Base-by-base conservation (phyloP, 2,113 vertebrate species). In the Austrofundulus limnaeus region DNA sequence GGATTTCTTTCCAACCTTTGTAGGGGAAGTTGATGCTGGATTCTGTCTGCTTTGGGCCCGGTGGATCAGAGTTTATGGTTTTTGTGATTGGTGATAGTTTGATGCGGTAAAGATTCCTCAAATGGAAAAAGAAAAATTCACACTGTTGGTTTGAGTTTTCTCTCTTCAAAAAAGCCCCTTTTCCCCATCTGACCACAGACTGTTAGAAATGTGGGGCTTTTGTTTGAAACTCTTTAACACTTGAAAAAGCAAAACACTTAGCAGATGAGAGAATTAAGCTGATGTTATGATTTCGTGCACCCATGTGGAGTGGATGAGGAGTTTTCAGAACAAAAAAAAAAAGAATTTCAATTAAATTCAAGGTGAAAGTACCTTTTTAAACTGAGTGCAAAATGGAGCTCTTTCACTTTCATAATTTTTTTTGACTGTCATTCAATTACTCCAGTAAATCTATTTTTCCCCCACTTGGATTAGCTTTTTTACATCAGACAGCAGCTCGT, bases 381-480 rank as follows among this genome's bases (percentile, higher is more conserved):
- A 65, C 52, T 61, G 58, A 70, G 74, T 65, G 25, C 53, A 68
- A 55, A 54, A 42, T 56, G 20, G 20, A 55, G 65, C 54, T 63
- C 41, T 76, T 77, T 75, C 50, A 75, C 66, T 58, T 62, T 68
- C 54, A 77, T 81, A 70, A 80, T 6, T 77, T 71, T 70, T n/a
- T 85, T 79, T 71, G 62, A 72, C 79, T 72, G 61, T 72, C 63
- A 77, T 78, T 87, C 72, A 88, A 85, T 89, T 87, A 89, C 68
- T 66, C 46, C n/a, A 70, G 60, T 81, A 84, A 88, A 88, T 88
- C 53, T 71, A 19, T 86, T 81, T 67, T 66, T 82, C 81, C 77
- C 42, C 16, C n/a, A 60, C 83, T 72, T 78, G 82, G 82, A 91
- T 90, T 89, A 86, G 60, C 77, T 74, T 78, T n/a, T 86, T 65